Percentiles rank a stretch among this genome's conserved stretches.
Conservation (phyloP, 1,140 invertebrate genomes). For the Drosophila kohkoa region DNA sequence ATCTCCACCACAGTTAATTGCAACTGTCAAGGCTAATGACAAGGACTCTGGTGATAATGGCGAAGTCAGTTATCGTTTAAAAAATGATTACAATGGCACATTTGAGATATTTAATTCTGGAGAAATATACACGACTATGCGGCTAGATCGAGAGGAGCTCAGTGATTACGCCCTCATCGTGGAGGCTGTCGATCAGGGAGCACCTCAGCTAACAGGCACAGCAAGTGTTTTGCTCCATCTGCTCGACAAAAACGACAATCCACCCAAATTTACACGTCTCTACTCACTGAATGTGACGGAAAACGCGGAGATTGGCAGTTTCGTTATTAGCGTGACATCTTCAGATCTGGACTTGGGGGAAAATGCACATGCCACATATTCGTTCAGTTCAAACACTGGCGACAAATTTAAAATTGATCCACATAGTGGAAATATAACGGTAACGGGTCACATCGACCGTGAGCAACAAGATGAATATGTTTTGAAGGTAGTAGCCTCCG, state of each 20-base stretch:
- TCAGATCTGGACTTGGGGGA: slow-evolving; percentile 94
- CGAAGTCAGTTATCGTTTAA: slow-evolving; percentile 91
- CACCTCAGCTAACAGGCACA: slow-evolving; percentile 92
- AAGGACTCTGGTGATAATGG: slow-evolving; percentile 95
- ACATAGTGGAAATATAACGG: slow-evolving; percentile 95
- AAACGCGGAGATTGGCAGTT: slow-evolving; percentile 96
- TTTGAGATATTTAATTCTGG: slow-evolving; percentile 94
- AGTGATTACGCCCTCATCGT: slow-evolving; percentile 93
- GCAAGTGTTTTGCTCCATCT: slow-evolving; percentile 94
- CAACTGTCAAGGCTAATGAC: slow-evolving; percentile 93
- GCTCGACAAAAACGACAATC: slow-evolving; percentile 97
- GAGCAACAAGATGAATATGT: slow-evolving; percentile 96
- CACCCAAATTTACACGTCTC: slow-evolving; percentile 95
- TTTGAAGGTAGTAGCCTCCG: slow-evolving; percentile 93
- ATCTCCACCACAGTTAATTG: slow-evolving; percentile 92
- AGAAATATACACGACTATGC: slow-evolving; percentile 93
- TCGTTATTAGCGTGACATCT: slow-evolving; percentile 96
- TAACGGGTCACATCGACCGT: slow-evolving; percentile 92
- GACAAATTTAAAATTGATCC: slow-evolving; percentile 95
- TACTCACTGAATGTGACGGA: slow-evolving; percentile 98
- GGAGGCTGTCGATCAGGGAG: slow-evolving; percentile 94
- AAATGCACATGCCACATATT: slow-evolving; percentile 96
- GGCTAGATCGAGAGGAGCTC: slow-evolving; percentile 96
- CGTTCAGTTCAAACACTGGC: slow-evolving; percentile 94
- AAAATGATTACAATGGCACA: slow-evolving; percentile 90